Percentiles rank a stretch among this genome's conserved stretches.
Conservation (phyloP, 2,113 vertebrate genomes). For the Zosterops lateralis region DNA sequence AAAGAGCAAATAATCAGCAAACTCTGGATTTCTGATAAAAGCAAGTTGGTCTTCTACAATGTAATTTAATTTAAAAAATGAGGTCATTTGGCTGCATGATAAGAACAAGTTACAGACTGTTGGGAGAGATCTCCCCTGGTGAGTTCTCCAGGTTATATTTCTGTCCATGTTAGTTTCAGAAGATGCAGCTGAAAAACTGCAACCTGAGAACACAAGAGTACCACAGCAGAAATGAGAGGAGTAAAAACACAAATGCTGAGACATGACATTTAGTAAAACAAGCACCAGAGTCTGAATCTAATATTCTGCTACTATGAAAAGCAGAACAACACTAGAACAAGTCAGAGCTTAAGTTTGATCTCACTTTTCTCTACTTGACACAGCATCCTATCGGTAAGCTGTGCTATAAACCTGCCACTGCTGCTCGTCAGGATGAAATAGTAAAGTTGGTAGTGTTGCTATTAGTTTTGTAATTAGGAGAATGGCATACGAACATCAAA, state of each 20-base stretch:
- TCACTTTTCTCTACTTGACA: not conserved
- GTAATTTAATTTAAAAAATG: not conserved
- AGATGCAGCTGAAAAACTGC: not conserved
- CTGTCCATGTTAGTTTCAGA: not conserved
- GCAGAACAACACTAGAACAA: not conserved
- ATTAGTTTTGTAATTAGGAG: too few relatives aligned
- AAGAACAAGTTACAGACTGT: not conserved
- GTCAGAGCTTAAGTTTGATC: not conserved
- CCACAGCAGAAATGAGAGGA: not conserved
- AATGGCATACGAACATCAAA: not conserved
- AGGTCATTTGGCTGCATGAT: not conserved
- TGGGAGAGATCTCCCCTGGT: not conserved
- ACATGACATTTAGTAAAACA: not conserved
- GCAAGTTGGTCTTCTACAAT: not conserved
- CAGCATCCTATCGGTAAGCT: fast-evolving
- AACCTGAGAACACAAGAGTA: not conserved
- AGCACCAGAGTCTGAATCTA: not conserved
- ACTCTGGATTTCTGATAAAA: not conserved
- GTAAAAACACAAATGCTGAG: conserved; percentile 9
- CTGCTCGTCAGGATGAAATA: not conserved
- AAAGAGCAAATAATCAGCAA: not conserved
- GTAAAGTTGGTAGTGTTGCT: not conserved
- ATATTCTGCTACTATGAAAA: not conserved
- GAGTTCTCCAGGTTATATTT: not conserved
- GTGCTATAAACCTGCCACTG: not conserved